Base-by-base conservation (phyloP, 2,113 vertebrate genomes). In the Anolis sagrei region DNA sequence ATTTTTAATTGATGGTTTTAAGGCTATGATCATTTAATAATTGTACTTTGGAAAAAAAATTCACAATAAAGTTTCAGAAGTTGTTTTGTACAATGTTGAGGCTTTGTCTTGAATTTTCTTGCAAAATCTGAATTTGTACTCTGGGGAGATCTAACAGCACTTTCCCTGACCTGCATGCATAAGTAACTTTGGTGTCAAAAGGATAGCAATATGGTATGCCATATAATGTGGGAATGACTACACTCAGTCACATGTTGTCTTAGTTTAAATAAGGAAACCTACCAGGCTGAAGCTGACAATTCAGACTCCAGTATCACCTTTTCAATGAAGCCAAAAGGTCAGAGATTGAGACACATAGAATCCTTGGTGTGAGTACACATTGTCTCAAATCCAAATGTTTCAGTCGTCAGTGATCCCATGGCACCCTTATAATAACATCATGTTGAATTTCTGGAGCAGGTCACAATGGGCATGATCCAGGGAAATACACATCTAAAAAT, bases 61-160 rank as follows among this genome's bases (percentile, higher is more conserved):
- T 95, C 94, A 96, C 96, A 97, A 97, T 97, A 97, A 97, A 97
- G 96, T 96, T 96, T 96, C 95, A 95, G 93, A 97, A 96, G 86
- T 95, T 97, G 94, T 96, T 97, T 97, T 95, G 89, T 97, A 97
- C 94, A 95, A 89, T 94, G 90, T 95, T 92, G 95, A 96, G 95
- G 94, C 94, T 96, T 97, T 94, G 96, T 97, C 95, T 96, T 97
- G 94, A 95, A 95, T 97, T 97, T 97, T 92, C 88, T 94, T 91
- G 64, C 91, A 92, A 89, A 92, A 74, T 87, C 88, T 36, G 91
- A 90, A 82, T 92, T 85, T 79, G 1, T 92, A 62, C 68, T 76
- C 81, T 85, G 89, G 76, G 87, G 82, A 89, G 90, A 36, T 89
- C 58, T 39, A 69, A 27, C 66, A 27, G 4, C 48, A 75, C 78